Evolutionary conservation across 1,140 invertebrate genomes (phyloP), one percentile per base, ranked within the genome.

Genomic region (Meloidogyne hapla): DNA sequence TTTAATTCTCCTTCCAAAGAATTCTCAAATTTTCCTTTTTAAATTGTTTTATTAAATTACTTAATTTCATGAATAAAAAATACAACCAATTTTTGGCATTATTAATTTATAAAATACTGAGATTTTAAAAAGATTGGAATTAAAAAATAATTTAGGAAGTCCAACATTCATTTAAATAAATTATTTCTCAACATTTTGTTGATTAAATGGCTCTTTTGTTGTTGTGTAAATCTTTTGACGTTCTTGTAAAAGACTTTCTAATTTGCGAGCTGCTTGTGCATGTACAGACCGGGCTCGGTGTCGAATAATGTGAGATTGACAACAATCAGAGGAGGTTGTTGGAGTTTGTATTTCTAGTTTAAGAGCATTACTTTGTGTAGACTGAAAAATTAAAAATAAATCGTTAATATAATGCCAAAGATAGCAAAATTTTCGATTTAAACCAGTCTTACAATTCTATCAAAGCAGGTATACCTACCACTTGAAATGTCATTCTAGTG

Each of bases 241-340:
- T 38, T 77, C 76, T 26, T 77, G 76, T 13, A 77, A 67, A n/a
- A 77, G 45, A 67, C 64, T 68, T 40, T 77, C 76, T 25, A 77
- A 62, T 67, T 77, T 77, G 12, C 76, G n/a, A 48, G 63, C 76
- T 23, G 76, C 76, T 42, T 65, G 63, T 40, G 64, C 64, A 56
- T 72, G 74, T 21, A 40, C 64, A 15, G 76, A 77, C 26, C 73
- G 40, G n/a, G 23, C 70, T 18, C 40, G 25, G 15, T 21, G 21
- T 23, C 62, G 26, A 64, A 21, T 64, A 23, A 10, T 64, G 2
- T 64, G 48, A 48, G 28, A 61, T 4, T 63, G 56, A 64, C 13
- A 15, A 61, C 23, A n/a, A 25, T 18, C 38, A 26, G 38, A 45
- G 45, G 42, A 28, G 1, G 26, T 45, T 5, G 12, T 33, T 18